These are phyloP conservation scores for Pholis gunnellus DNA, from an alignment of 2,113 vertebrate species.

Conservation along the genomic window DNA sequence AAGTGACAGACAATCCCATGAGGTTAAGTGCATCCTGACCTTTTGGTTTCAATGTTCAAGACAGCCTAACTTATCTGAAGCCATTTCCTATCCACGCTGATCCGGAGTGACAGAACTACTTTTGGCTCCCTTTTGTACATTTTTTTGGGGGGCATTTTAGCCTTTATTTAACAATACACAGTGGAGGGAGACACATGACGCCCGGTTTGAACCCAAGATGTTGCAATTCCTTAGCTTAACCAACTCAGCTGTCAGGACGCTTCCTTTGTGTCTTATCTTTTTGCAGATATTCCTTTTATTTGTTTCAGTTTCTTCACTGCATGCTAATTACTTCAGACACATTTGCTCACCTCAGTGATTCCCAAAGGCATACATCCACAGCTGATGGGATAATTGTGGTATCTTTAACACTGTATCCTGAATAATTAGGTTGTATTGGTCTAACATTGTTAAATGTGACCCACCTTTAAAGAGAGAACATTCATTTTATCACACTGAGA, in stretches of 20 bases:
- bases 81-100: conserved; percentile 42
- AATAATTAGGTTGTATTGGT: conserved; percentile 54
- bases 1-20: conserved; percentile 59
- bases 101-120: conserved; percentile 49
- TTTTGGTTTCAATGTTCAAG: conserved; percentile 58
- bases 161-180: conserved; percentile 8
- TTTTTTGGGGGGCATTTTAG: conserved; percentile 21
- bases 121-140: conserved; percentile 8
- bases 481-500: not conserved
- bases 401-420: conserved; percentile 30
- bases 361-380: conserved; percentile 51
- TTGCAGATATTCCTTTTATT: not conserved
- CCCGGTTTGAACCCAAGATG: conserved; percentile 8
- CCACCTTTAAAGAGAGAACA: conserved; percentile 1
- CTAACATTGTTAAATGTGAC: conserved; percentile 15
- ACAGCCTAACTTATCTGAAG: conserved; percentile 47
- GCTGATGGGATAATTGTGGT: conserved; percentile 17
- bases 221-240: not conserved
- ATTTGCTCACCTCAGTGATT: conserved; percentile 11
- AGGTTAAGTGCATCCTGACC: conserved; percentile 72
- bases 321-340: conserved; percentile 25
- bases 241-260: not conserved
- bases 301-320: conserved; percentile 14
- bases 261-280: not conserved
- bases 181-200: not conserved